Percentiles rank a stretch among this genome's conserved stretches.
Conservation (phyloP, 2,888 invertebrate genomes). For the Plagiodera versicolora region DNA sequence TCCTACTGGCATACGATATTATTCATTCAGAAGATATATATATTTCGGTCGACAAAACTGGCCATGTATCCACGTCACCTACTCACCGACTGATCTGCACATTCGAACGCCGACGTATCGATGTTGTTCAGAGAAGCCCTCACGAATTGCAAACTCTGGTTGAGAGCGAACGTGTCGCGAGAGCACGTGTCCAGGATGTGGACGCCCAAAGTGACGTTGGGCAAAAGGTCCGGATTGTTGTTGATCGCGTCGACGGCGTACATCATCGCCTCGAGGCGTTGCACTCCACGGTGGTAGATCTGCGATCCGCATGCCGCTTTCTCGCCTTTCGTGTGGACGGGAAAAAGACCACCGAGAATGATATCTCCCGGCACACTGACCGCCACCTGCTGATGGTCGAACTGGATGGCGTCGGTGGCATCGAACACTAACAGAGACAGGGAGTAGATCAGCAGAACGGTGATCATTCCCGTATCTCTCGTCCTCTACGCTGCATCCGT, state of each 20-base stretch:
- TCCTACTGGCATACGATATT: too few relatives aligned
- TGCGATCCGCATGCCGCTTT: conserved; percentile 55
- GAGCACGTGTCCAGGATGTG: conserved; percentile 66
- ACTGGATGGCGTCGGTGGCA: conserved; percentile 11
- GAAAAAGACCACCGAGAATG: conserved; percentile 64
- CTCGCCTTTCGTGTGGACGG: conserved; percentile 63
- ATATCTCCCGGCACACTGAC: conserved; percentile 60
- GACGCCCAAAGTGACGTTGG: conserved; percentile 61
- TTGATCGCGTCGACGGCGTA: conserved; percentile 65
- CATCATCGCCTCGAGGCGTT: conserved; percentile 65
- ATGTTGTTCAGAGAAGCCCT: conserved; percentile 57
- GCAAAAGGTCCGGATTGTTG: conserved; percentile 55
- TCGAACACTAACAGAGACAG: conserved; percentile 32
- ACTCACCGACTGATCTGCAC: conserved; percentile 55
- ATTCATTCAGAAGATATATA: too few relatives aligned
- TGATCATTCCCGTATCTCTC: conserved; percentile 34
- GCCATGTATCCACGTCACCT: too few relatives aligned
- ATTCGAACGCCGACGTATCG: conserved; percentile 56
- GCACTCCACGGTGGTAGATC: conserved; percentile 64
- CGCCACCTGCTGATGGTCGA: conserved; percentile 31
- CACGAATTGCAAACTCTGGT: conserved; percentile 64
- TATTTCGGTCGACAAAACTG: too few relatives aligned
- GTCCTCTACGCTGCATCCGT: conserved; percentile 25
- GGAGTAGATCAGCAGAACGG: conserved; percentile 28
- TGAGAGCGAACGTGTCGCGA: conserved; percentile 62